Percentiles rank a stretch among this genome's conserved stretches.
These are phyloP conservation scores for Morelia viridis DNA, from an alignment of 2,797 vertebrate species.

Conservation along the genomic window DNA sequence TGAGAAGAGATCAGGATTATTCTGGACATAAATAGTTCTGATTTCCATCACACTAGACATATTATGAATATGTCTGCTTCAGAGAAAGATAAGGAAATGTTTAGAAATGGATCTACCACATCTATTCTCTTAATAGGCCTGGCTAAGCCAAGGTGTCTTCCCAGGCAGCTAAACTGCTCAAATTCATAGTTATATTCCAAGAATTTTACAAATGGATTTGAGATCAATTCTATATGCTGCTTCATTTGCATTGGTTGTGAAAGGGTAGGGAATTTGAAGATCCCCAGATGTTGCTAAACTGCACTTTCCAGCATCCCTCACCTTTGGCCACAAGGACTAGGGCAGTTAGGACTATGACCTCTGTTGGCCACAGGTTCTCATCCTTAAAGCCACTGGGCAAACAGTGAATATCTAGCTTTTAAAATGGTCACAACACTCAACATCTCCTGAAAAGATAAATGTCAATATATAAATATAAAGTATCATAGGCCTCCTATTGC, in stretches of 20 bases:
- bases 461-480: background rate
- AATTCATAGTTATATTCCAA: background rate
- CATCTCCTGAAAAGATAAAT: background rate
- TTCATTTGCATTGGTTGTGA: background rate
- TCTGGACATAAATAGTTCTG: background rate
- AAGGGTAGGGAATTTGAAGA: background rate
- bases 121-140: background rate
- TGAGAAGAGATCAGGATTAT: background rate
- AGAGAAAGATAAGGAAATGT: background rate
- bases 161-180: background rate
- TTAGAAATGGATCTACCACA: background rate
- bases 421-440: background rate
- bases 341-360: background rate
- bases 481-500: background rate
- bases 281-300: background rate
- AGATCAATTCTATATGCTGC: background rate
- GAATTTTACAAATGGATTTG: background rate
- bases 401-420: background rate
- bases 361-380: background rate
- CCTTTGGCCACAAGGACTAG: background rate
- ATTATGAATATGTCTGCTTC: background rate
- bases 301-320: background rate
- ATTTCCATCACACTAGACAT: background rate
- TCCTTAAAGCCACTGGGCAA: background rate
- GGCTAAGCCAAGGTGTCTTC: background rate